A percentile compares a stretch with the other conserved stretches of the same genome.
Evolutionary conservation across 92 coral and sea anemone species (phyloP).

Genomic region (Siderastrea radians): DNA sequence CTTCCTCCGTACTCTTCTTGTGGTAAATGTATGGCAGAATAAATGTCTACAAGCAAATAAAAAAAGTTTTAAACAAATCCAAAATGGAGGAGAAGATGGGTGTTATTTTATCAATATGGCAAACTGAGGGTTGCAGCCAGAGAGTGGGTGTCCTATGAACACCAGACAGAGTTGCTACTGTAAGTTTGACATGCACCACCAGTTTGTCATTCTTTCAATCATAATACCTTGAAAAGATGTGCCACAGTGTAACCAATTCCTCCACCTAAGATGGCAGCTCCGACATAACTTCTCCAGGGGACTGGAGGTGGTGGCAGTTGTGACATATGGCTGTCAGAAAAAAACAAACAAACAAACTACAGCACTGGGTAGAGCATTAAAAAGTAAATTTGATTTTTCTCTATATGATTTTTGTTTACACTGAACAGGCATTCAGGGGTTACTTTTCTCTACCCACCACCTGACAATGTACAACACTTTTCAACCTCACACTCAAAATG

Average conservation of each 20-base stretch:
- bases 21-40: conserved; percentile 72
- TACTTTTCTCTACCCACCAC: too few relatives aligned
- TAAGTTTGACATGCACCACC: neutral
- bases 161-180: neutral
- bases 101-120: too few relatives aligned
- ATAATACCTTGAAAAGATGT: conserved; percentile 80
- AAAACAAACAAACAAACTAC: neutral
- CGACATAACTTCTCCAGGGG: conserved; percentile 83
- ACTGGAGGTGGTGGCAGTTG: conserved; percentile 54
- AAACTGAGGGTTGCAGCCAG: too few relatives aligned
- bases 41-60: conserved; percentile 60
- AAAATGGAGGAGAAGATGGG: neutral
- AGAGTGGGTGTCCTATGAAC: neutral
- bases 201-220: neutral
- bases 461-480: too few relatives aligned
- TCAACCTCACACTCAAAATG: too few relatives aligned
- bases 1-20: conserved; percentile 76
- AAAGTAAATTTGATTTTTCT: neutral
- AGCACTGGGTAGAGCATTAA: neutral
- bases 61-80: too few relatives aligned
- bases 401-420: too few relatives aligned
- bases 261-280: conserved; percentile 88
- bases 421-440: too few relatives aligned
- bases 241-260: conserved; percentile 78
- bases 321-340: neutral